These are phyloP conservation scores for Drosophila anomalata DNA, from an alignment of 2,888 invertebrate species.

Conservation along the genomic window DNA sequence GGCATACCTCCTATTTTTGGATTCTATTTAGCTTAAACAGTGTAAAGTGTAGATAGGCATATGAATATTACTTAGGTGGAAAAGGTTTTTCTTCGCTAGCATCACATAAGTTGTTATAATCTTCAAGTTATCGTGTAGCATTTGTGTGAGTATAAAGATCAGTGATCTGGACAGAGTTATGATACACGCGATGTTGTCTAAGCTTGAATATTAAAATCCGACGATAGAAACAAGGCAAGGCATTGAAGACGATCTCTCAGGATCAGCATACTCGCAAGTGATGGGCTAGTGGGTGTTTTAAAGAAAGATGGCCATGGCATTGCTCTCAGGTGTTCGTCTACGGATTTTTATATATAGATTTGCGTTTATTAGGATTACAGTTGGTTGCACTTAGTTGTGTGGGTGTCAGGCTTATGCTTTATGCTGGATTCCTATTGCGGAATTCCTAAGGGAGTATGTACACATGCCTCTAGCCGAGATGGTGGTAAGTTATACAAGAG, in stretches of 20 bases:
- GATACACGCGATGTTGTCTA: conserved; percentile 2
- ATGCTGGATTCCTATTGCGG: conserved; percentile 34
- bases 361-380: conserved; percentile 8
- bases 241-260: not conserved
- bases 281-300: conserved; percentile 19
- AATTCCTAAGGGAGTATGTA: conserved; percentile 51
- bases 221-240: conserved; percentile 1
- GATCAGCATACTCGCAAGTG: conserved; percentile 6
- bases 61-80: not conserved
- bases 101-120: not conserved
- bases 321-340: conserved; percentile 54
- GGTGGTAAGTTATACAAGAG: conserved; percentile 38
- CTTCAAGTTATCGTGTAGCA: not conserved
- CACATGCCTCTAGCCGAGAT: conserved; percentile 66
- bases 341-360: conserved; percentile 19
- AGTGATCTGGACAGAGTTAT: not conserved
- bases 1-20: not conserved
- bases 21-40: not conserved
- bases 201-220: not conserved
- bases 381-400: conserved; percentile 4
- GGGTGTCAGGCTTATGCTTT: conserved; percentile 34
- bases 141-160: not conserved
- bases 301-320: conserved; percentile 56
- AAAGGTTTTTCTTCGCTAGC: not conserved
- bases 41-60: not conserved